phyloP scores from a whole-genome alignment of 1,140 invertebrate genomes.

The Eumeta japonica region DNA sequence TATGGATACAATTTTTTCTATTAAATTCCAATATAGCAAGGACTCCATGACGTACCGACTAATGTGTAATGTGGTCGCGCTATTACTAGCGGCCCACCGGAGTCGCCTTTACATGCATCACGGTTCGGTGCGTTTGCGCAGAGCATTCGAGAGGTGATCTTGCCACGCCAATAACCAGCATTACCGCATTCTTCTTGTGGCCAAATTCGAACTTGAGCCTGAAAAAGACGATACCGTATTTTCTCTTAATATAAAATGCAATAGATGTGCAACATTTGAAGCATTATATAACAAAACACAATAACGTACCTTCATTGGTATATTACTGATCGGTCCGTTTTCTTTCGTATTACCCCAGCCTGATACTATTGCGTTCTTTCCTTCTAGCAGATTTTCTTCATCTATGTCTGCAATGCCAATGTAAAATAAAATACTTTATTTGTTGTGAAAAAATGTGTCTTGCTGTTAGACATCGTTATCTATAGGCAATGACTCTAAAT shows the following conservation, averaged over 20 bases:
- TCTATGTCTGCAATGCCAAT: slow-evolving; percentile 44
- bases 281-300: neutral
- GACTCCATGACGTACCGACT: slow-evolving; percentile 49
- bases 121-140: slow-evolving; percentile 70
- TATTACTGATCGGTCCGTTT: slow-evolving; percentile 61
- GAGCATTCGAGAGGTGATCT: slow-evolving; percentile 73
- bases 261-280: slow-evolving; percentile 2
- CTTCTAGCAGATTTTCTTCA: slow-evolving; percentile 57
- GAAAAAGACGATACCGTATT: too few species aligned
- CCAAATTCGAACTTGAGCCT: slow-evolving; percentile 51
- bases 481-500: too few species aligned
- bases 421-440: slow-evolving; percentile 5
- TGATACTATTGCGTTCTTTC: slow-evolving; percentile 66
- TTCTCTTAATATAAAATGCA: too few species aligned
- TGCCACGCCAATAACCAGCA: slow-evolving; percentile 44
- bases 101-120: slow-evolving; percentile 70
- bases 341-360: slow-evolving; percentile 76
- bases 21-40: too few species aligned
- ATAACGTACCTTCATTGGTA: slow-evolving; percentile 51
- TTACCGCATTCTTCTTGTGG: slow-evolving; percentile 37
- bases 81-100: slow-evolving; percentile 44
- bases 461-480: too few species aligned
- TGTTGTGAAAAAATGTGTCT: too few species aligned
- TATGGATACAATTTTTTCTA: neutral
- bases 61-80: slow-evolving; percentile 38